Evolutionary conservation across 2,888 invertebrate genomes (phyloP), one percentile per base, ranked within the genome.

Genomic region (Lymantria dispar): DNA sequence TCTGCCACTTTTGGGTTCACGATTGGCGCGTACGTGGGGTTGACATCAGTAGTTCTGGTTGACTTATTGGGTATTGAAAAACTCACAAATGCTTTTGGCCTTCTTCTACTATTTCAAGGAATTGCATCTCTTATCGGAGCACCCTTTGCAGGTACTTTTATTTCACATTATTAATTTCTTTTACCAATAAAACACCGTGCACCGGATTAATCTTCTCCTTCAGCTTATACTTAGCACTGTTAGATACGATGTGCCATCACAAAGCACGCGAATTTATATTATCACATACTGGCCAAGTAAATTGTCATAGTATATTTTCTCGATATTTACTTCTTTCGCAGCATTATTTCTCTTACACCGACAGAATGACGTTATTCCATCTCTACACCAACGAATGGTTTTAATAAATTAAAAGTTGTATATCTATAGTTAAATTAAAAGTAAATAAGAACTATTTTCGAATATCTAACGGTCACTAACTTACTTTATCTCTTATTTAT

Each of bases 1-100:
- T 94, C 96, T 22, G 92, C 93, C 36, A 92, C 95, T 9, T 98
- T 96, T 78, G 98, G 98, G 47, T 96, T 97, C 74, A 96, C 97
- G 13, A 97, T 97, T 71, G 98, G 98, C 62, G 98, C 98, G 52
- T 99, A 98, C 81, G 98, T 98, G 44, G 98, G 98, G n/a, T 92
- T 99, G 47, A 98, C 98, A 3, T 98, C 98, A 15, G 98, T 98
- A 48, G 97, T 98, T 60, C 93, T 98, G 53, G 98, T 98, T 29
- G 98, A 99, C 85, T 93, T 99, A 40, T 91, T 99, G 47, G 98
- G 98, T n/a, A 89, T 98, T 62, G 98, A 98, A 62, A 96, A 94
- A 75, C 92, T 99, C 49, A 98, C 98, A n/a, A 98, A 98, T 83
- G 98, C 98, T 22, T 99, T 99, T 85, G 98, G 98, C 8, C 90